phyloP scores from a whole-genome alignment of 2,797 vertebrate genomes.

The Oreochromis grahami region DNA sequence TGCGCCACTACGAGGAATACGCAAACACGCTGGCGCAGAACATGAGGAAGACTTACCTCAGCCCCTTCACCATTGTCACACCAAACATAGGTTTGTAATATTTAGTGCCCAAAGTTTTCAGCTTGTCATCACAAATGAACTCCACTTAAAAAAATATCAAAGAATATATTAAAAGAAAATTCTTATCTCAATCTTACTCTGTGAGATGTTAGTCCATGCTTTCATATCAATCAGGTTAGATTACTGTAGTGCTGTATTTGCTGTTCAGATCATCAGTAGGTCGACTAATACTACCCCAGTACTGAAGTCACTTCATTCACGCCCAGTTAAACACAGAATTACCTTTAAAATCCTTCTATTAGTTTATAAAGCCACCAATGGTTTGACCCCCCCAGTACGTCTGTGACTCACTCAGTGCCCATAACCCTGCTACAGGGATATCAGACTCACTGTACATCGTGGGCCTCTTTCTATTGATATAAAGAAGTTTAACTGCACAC shows the following conservation, averaged over 20 bases:
- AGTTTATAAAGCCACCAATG: not conserved
- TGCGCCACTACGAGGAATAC: conserved; percentile 89
- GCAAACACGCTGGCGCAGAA: conserved; percentile 90
- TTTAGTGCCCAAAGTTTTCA: not conserved
- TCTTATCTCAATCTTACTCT: not conserved
- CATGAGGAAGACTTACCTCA: conserved; percentile 97
- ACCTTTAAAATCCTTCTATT: not conserved
- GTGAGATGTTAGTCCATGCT: not conserved
- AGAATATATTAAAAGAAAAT: not conserved
- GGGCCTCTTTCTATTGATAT: not conserved
- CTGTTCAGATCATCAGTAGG: not conserved
- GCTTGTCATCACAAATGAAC: not conserved
- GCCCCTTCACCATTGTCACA: conserved; percentile 95
- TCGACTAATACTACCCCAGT: not conserved
- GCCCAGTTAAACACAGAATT: not conserved
- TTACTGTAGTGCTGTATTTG: not conserved
- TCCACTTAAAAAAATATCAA: not conserved
- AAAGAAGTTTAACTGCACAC: not conserved
- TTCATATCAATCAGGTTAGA: not conserved
- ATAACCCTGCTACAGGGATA: not conserved
- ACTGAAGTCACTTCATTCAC: not conserved
- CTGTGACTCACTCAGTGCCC: not conserved
- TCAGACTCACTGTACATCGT: not conserved
- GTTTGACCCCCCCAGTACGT: not conserved
- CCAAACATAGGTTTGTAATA: conserved; percentile 80